Conservation (phyloP, 2,888 invertebrate genomes). For the Eurytoma adleriae region DNA sequence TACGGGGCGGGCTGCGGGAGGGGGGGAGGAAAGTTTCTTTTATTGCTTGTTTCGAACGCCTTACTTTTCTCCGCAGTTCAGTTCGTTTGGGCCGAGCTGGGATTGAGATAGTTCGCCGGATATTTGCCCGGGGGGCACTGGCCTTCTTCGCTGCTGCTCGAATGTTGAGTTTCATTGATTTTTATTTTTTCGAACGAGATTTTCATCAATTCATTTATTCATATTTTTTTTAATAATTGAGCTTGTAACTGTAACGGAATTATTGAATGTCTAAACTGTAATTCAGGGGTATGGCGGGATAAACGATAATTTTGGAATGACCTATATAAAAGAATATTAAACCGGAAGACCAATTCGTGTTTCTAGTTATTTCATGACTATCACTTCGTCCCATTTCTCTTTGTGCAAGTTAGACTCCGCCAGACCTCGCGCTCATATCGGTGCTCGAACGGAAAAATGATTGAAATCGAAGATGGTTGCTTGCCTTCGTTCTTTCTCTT, state of each 20-base stretch:
- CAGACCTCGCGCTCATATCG: background rate
- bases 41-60: constrained; percentile 2
- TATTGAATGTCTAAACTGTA: too few relatives aligned
- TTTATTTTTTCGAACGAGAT: background rate
- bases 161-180: background rate
- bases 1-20: background rate
- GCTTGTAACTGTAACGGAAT: too few relatives aligned
- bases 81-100: constrained; percentile 5
- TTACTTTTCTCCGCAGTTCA: background rate
- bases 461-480: constrained; percentile 48
- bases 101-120: background rate
- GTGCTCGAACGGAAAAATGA: constrained; percentile 11
- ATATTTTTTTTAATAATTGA: too few relatives aligned
- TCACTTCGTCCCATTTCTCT: background rate
- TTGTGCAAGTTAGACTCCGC: background rate
- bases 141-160: background rate
- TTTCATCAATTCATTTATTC: background rate
- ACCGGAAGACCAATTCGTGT: too few relatives aligned
- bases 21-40: constrained; percentile 6
- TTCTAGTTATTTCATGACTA: background rate
- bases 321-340: too few relatives aligned
- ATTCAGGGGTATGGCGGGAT: too few relatives aligned
- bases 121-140: background rate
- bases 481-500: background rate
- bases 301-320: too few relatives aligned